Evolutionary conservation across 2,113 vertebrate species (phyloP).

Genomic region (Entomyzon cyanotis): DNA sequence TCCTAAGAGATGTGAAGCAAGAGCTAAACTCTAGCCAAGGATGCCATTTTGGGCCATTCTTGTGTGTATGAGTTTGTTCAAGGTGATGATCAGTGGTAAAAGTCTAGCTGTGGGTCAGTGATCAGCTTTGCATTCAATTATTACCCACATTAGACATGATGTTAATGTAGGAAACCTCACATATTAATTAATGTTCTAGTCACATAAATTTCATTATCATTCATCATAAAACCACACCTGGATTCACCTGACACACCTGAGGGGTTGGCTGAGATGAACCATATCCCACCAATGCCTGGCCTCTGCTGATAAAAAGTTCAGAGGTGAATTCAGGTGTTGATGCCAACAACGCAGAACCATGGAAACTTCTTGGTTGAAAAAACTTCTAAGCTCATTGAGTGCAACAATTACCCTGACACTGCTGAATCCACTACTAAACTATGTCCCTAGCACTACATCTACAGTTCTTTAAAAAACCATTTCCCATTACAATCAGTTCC

Average conservation of each 20-base stretch:
- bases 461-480: not conserved
- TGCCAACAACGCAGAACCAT: not conserved
- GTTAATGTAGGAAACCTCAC: not conserved
- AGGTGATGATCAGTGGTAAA: not conserved
- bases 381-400: not conserved
- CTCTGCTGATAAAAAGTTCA: not conserved
- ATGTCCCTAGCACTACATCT: not conserved
- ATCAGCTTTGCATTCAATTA: not conserved
- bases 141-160: not conserved
- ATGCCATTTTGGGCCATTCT: not conserved
- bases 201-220: not conserved
- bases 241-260: not conserved
- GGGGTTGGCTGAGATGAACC: not conserved
- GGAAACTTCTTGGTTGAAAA: not conserved
- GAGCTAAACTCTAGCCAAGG: not conserved
- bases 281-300: not conserved
- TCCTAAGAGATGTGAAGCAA: not conserved
- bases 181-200: not conserved
- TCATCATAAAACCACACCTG: fast-evolving
- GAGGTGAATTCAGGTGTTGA: not conserved
- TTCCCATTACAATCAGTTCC: not conserved
- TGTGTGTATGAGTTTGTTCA: not conserved
- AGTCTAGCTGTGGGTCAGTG: not conserved
- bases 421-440: not conserved
- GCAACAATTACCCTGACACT: not conserved